These are phyloP conservation scores for Drosophila paracracens DNA, from an alignment of 2,888 invertebrate species.

Conservation along the genomic window DNA sequence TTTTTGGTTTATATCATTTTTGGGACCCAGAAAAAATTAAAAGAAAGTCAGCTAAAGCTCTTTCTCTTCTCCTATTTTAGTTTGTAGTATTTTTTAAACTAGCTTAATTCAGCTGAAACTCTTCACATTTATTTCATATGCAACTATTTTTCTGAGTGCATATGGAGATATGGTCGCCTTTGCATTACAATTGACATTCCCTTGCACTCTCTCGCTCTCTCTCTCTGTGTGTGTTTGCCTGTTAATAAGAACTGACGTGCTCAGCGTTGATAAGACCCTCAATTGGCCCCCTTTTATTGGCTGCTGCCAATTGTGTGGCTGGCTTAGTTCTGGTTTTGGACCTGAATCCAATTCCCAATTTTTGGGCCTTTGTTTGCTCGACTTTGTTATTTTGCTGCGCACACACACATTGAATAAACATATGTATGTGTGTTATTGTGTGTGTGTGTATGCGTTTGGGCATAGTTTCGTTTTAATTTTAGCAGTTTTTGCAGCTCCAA, in stretches of 20 bases:
- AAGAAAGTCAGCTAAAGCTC: background rate
- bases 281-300: conserved; percentile 5
- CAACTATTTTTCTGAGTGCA: background rate
- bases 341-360: conserved; percentile 45
- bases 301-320: conserved; percentile 47
- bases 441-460: conserved; percentile 14
- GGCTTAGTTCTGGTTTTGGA: conserved; percentile 39
- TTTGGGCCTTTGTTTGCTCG: conserved; percentile 45
- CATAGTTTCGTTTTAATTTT: conserved; percentile 37
- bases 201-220: background rate
- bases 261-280: conserved; percentile 50
- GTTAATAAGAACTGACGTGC: conserved; percentile 29
- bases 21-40: too few species aligned
- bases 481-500: conserved; percentile 12
- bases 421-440: conserved; percentile 1
- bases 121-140: background rate
- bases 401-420: conserved; percentile 10
- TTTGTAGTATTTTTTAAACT: background rate
- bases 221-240: conserved; percentile 8
- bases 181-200: background rate
- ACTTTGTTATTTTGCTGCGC: conserved; percentile 40
- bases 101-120: background rate
- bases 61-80: background rate
- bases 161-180: conserved; percentile 1
- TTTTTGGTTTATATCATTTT: too few species aligned